Evolutionary conservation across 2,113 vertebrate species (phyloP).

Genomic region (Trematocara variabile): DNA sequence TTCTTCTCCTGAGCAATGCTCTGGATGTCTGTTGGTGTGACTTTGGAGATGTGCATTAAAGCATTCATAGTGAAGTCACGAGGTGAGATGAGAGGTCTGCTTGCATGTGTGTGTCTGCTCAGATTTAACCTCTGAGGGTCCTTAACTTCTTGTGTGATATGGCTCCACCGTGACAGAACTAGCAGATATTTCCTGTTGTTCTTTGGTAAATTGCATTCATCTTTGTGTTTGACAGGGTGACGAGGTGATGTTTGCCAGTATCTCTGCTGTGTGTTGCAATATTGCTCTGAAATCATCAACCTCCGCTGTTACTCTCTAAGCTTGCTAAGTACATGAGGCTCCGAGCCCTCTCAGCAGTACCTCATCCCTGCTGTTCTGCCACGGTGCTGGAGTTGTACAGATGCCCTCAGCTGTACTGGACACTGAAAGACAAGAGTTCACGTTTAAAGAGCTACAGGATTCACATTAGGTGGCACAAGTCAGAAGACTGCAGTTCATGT

Average conservation of each 20-base stretch:
- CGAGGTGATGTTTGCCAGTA: not conserved
- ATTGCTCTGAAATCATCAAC: not conserved
- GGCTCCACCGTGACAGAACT: not conserved
- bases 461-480: not conserved
- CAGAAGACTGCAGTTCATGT: not conserved
- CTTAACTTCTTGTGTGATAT: not conserved
- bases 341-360: not conserved
- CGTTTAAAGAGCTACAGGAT: not conserved
- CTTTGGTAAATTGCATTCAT: not conserved
- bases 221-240: not conserved
- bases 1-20: not conserved
- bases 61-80: conserved; percentile 6
- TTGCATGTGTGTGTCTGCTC: not conserved
- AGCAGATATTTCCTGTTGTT: not conserved
- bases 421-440: not conserved
- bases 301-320: not conserved
- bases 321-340: not conserved
- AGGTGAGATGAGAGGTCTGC: conserved; percentile 12
- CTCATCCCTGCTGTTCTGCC: not conserved
- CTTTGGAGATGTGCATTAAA: not conserved
- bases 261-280: not conserved
- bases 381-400: not conserved
- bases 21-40: not conserved
- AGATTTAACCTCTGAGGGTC: not conserved
- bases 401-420: not conserved